These are phyloP conservation scores for Mus minutoides DNA, from an alignment of 2,797 vertebrate genomes.

Conservation along the genomic window DNA sequence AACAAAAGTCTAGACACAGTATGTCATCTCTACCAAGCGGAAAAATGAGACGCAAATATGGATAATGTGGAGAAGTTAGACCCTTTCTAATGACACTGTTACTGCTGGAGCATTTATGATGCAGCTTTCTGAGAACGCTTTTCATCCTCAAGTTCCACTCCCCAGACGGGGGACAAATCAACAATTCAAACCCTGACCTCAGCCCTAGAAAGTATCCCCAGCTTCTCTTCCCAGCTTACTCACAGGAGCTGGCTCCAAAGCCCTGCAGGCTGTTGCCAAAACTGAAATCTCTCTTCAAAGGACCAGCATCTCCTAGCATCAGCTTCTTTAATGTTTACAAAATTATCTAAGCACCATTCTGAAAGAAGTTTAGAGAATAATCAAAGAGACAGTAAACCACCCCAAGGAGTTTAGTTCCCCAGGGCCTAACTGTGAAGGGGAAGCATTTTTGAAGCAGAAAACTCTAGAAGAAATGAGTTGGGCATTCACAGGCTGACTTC, in stretches of 20 bases:
- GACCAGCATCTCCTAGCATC: background rate
- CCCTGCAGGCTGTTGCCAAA: background rate
- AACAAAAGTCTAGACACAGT: background rate
- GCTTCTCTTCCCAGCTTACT: background rate
- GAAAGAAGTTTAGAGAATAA: background rate
- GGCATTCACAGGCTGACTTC: background rate
- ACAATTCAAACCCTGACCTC: constrained; percentile 3
- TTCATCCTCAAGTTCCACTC: constrained; percentile 7
- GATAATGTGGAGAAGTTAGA: constrained; percentile 13
- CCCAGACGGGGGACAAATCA: constrained; percentile 37
- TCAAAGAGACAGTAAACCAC: background rate
- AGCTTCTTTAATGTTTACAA: background rate
- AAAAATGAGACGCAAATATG: constrained; percentile 36
- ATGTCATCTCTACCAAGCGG: background rate
- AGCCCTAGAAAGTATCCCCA: background rate
- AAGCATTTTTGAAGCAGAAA: background rate
- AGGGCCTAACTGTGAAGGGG: background rate
- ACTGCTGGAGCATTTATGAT: background rate
- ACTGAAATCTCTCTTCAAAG: constrained; percentile 12
- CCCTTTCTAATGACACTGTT: background rate
- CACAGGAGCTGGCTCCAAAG: background rate
- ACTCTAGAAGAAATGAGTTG: background rate
- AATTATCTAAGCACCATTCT: background rate
- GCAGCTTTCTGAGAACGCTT: background rate
- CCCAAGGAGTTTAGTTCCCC: background rate